These are phyloP conservation scores for Labeo calbasu DNA, from an alignment of 2,797 vertebrate species.

Conservation along the genomic window DNA sequence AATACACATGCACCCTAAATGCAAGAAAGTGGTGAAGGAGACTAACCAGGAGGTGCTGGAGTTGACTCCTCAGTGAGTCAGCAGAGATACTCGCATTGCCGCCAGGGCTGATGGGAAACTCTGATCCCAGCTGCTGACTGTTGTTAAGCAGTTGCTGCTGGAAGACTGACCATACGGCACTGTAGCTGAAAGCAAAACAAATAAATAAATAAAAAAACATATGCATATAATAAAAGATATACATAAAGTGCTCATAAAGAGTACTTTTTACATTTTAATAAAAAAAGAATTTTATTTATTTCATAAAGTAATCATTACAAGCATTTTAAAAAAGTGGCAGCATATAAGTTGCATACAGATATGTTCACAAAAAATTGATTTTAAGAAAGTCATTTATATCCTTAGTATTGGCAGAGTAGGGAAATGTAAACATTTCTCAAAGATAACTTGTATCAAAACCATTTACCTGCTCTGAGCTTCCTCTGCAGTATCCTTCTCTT, in stretches of 20 bases:
- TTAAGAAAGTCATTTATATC: background rate
- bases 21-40: background rate
- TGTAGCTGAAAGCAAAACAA: slow-evolving; percentile 71
- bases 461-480: slow-evolving; percentile 65
- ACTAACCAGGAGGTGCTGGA: slow-evolving; percentile 76
- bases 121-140: slow-evolving; percentile 68
- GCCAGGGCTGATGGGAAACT: slow-evolving; percentile 65
- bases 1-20: slow-evolving; percentile 2
- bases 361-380: background rate
- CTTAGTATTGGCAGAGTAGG: background rate
- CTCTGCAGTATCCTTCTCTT: slow-evolving; percentile 48
- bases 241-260: background rate
- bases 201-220: no score
- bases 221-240: no score
- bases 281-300: background rate
- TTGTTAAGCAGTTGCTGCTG: slow-evolving; percentile 73
- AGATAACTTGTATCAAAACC: background rate
- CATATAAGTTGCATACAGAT: background rate
- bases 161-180: slow-evolving; percentile 69
- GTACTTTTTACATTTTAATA: background rate
- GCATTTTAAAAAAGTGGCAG: background rate
- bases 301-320: background rate
- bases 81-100: slow-evolving; percentile 63
- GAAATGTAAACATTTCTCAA: background rate
- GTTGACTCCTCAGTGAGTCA: slow-evolving; percentile 69